Evolutionary conservation across 2,797 vertebrate genomes (phyloP), one percentile per base, ranked within the genome.

Genomic region (Chiloscyllium punctatum): DNA sequence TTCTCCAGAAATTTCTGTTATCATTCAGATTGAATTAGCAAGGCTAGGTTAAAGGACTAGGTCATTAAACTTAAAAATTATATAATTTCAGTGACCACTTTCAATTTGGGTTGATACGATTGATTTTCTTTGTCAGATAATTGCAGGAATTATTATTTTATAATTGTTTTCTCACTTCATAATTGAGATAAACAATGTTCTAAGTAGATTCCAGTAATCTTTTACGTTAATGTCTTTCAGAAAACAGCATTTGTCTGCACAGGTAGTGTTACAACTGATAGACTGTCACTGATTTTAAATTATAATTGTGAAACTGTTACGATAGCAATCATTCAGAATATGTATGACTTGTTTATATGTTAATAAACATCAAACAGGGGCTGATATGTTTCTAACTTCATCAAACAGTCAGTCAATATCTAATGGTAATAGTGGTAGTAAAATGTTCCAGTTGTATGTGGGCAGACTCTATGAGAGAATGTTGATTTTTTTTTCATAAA

Each of bases 221-320:
- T 92, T 21, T 92, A 3, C n/a, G 42, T n/a, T 37, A 92, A 1
- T n/a, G 62, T 0, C 62, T 69, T 92, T 25, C 90, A 68, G 13
- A n/a, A 16, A 37, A 91, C 66, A n/a, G 42, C 62, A 92, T 69
- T 37, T n/a, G 21, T 37, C 18, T 25, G 16, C 90, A 42, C 23
- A 21, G 30, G 37, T 25, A n/a, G 21, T 23, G 25, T 69, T 37
- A 66, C 42, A 18, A 7, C n/a, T 69, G 62, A 23, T 92, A 37
- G n/a, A 69, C 90, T 25, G 90, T 66, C 90, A 92, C n/a, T 42
- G 21, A 37, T 69, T 66, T 69, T 68, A n/a, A 92, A 68, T 92
- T 92, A 92, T 92, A 92, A 42, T 69, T 92, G 62, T 92, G 66
- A 66, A 92, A 92, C 37, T 23, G 62, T 90, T 90, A 37, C 37